phyloP scores from a whole-genome alignment of 2,888 invertebrate genomes.

The Neoscelio sp. region DNA sequence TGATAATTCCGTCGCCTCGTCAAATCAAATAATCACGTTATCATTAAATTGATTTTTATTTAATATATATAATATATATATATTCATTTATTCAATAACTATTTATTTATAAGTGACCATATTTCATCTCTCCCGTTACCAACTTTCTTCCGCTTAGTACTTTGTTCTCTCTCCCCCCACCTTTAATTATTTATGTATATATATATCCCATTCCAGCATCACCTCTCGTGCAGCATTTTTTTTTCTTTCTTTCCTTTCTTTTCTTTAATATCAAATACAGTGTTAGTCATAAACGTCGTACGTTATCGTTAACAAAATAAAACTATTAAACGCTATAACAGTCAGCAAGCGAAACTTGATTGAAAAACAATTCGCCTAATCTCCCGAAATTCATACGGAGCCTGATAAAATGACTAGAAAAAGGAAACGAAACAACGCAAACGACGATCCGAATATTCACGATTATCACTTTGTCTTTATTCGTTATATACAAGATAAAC shows the following conservation, averaged over 20 bases:
- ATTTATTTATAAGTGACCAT: conserved; percentile 77
- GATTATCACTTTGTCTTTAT: conserved; percentile 44
- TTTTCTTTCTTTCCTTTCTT: conserved; percentile 7
- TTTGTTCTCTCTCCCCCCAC: conserved; percentile 45
- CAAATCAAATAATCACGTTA: conserved; percentile 73
- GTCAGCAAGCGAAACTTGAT: conserved; percentile 80
- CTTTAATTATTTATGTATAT: conserved; percentile 62
- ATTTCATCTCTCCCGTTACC: conserved; percentile 64
- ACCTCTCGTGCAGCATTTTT: conserved; percentile 62
- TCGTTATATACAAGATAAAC: conserved; percentile 64
- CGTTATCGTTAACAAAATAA: conserved; percentile 78
- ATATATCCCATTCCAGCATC: conserved; percentile 56
- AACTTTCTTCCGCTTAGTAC: conserved; percentile 49
- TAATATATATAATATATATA: conserved; percentile 75
- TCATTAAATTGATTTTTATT: conserved; percentile 74
- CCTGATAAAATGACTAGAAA: conserved; percentile 51
- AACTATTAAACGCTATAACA: conserved; percentile 81
- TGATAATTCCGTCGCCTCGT: conserved; percentile 65
- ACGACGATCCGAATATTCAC: conserved; percentile 26
- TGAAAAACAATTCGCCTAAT: conserved; percentile 68
- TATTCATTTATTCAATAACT: conserved; percentile 72
- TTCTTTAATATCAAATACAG: conserved; percentile 70
- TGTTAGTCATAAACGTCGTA: conserved; percentile 64
- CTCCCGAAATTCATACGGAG: conserved; percentile 35
- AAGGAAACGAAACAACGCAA: conserved; percentile 11